These are phyloP conservation scores for Sebastes itinus DNA, from an alignment of 2,797 vertebrate genomes.

Conservation along the genomic window DNA sequence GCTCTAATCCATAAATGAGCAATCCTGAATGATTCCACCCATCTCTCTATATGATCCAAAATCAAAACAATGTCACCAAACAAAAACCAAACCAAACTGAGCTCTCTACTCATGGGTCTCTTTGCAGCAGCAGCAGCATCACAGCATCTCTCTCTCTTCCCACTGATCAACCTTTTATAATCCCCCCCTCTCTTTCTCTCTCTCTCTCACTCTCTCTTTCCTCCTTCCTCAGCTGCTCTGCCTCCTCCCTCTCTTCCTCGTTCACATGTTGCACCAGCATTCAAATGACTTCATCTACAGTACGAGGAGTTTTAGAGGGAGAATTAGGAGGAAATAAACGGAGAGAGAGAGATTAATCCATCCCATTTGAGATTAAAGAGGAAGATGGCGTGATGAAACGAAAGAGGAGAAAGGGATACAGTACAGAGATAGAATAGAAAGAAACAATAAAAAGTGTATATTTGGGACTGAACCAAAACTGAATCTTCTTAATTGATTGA, in stretches of 20 bases:
- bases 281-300: conserved; percentile 62
- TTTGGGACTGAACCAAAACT: background rate
- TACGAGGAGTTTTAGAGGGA: conserved; percentile 53
- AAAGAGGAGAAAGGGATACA: background rate
- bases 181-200: background rate
- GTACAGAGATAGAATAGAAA: background rate
- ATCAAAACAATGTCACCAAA: background rate
- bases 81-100: background rate
- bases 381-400: conserved; percentile 24
- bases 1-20: conserved; percentile 23
- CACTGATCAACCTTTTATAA: conserved; percentile 24
- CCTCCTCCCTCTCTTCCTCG: background rate
- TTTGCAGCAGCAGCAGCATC: conserved; percentile 5
- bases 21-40: conserved; percentile 12
- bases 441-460: background rate
- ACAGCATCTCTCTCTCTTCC: conserved; percentile 20
- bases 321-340: conserved; percentile 60
- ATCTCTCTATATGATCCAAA: background rate
- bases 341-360: conserved; percentile 59
- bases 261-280: conserved; percentile 38
- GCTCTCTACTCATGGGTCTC: background rate
- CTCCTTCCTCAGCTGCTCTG: background rate
- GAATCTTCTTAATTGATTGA: background rate
- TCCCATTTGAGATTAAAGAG: conserved; percentile 65
- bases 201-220: background rate